Conservation (phyloP, 2,888 invertebrate genomes). For the Lithophane ornitopus region DNA sequence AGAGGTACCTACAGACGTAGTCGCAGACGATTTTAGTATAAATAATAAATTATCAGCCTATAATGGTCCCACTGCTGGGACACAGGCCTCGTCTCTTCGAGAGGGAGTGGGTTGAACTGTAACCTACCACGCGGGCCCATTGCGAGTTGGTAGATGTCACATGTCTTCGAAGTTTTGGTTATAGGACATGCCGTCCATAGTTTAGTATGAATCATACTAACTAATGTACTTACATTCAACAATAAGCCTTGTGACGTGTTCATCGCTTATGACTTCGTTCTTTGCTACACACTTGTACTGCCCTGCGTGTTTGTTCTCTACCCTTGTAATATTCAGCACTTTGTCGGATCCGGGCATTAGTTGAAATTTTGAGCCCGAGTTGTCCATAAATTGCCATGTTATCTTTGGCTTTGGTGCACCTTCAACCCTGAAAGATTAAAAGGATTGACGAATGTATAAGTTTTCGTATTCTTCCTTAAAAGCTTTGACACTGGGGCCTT, state of each 20-base stretch:
- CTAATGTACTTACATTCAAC: constrained; percentile 58
- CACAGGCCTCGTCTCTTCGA: too few relatives aligned
- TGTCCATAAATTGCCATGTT: constrained; percentile 37
- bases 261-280: constrained; percentile 29
- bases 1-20: too few relatives aligned
- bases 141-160: too few relatives aligned
- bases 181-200: too few relatives aligned
- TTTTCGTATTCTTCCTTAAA: neutral
- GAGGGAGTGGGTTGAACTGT: too few relatives aligned
- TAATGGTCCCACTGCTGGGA: too few relatives aligned
- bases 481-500: neutral
- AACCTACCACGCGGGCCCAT: too few relatives aligned
- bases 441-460: neutral
- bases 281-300: constrained; percentile 53
- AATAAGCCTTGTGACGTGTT: constrained; percentile 47
- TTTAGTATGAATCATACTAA: too few relatives aligned
- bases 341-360: constrained; percentile 2
- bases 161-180: too few relatives aligned
- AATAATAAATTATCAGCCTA: too few relatives aligned
- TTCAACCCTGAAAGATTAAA: constrained; percentile 30
- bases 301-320: constrained; percentile 29
- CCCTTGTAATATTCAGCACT: constrained; percentile 17
- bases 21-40: too few relatives aligned
- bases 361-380: neutral
- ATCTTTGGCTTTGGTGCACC: constrained; percentile 51